These are phyloP conservation scores for Caerostris extrusa DNA, from an alignment of 1,140 invertebrate genomes.

Conservation along the genomic window DNA sequence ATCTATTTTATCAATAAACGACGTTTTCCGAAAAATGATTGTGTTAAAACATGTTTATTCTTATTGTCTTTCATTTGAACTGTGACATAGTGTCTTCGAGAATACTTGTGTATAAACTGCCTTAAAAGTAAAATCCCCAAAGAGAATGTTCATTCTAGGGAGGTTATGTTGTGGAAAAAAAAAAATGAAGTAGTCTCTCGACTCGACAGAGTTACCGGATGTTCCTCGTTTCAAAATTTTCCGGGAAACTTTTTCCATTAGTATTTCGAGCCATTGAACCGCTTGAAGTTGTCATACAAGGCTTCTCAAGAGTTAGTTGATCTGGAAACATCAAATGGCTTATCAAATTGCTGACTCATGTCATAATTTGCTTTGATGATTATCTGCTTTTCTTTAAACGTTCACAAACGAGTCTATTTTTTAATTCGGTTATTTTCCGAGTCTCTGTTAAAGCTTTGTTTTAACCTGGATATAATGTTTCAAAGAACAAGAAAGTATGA, in stretches of 20 bases:
- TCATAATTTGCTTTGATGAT: constrained; percentile 30
- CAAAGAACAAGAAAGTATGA: too few species aligned
- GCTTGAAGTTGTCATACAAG: constrained; percentile 34
- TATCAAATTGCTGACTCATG: constrained; percentile 48
- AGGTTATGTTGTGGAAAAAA: background rate
- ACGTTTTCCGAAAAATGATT: too few species aligned
- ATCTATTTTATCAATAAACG: too few species aligned
- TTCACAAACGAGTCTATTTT: background rate
- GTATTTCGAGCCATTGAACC: constrained; percentile 57
- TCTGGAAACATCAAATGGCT: constrained; percentile 42
- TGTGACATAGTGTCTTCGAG: too few species aligned
- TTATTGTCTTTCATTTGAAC: too few species aligned
- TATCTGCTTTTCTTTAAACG: background rate
- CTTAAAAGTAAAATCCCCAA: background rate
- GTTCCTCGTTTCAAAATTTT: constrained; percentile 45
- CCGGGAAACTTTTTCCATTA: constrained; percentile 58
- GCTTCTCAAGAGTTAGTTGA: constrained; percentile 21
- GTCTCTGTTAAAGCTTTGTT: too few species aligned
- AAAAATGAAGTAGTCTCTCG: background rate
- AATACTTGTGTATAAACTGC: background rate
- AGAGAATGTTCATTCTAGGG: background rate
- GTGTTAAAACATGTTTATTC: too few species aligned
- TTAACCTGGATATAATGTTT: too few species aligned
- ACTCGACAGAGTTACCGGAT: constrained; percentile 39
- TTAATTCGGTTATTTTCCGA: too few species aligned